Evolutionary conservation across 2,113 vertebrate genomes (phyloP).

Genomic region (Bubo bubo): DNA sequence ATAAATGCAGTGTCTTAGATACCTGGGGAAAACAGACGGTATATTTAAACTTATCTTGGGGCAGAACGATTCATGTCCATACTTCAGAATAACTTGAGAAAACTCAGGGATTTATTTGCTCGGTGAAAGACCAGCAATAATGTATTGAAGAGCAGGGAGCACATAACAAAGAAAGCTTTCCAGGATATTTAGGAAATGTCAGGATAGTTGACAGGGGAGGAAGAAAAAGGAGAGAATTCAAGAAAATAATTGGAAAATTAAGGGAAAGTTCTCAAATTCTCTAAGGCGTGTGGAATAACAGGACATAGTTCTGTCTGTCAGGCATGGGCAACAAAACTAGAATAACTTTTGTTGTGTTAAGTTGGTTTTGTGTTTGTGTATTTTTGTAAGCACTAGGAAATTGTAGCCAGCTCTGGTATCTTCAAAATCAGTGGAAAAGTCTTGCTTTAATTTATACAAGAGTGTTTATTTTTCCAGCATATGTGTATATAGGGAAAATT

Average conservation of each 20-base stretch:
- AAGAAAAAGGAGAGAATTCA: neutral
- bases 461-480: neutral
- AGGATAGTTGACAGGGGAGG: neutral
- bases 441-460: neutral
- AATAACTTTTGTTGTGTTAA: neutral
- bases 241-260: slow-evolving; percentile 28
- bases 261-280: neutral
- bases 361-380: neutral
- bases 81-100: neutral
- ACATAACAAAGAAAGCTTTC: neutral
- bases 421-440: neutral
- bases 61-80: neutral
- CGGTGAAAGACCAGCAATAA: neutral
- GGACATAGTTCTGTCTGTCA: neutral
- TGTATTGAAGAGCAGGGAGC: neutral
- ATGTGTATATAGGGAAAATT: neutral
- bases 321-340: neutral
- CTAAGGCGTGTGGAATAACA: neutral
- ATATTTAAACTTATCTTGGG: slow-evolving; percentile 17
- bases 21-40: neutral
- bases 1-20: neutral
- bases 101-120: neutral
- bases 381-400: neutral
- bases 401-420: neutral
- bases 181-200: neutral